Percentiles rank a stretch among this genome's conserved stretches.
Conservation (phyloP, 2,113 vertebrate genomes). For the Podilymbus podiceps region DNA sequence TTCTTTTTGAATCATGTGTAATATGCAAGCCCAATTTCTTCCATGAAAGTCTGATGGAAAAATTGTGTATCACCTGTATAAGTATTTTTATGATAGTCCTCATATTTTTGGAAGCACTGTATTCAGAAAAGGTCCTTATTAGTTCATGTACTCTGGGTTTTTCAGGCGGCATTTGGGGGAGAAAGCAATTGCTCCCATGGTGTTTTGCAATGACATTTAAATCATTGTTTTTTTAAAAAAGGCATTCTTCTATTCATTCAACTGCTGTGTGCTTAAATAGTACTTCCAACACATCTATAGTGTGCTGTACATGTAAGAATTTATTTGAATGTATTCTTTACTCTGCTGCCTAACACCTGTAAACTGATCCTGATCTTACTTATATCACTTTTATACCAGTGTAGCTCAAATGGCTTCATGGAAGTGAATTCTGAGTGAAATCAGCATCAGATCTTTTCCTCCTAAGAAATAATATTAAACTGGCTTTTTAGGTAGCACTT, state of each 20-base stretch:
- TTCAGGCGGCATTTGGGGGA: conserved; percentile 37
- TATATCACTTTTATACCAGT: neutral
- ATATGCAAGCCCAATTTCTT: conserved; percentile 57
- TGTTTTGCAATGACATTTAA: conserved; percentile 22
- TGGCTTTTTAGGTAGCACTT: conserved; percentile 48
- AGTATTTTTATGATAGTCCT: conserved; percentile 24
- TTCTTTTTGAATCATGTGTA: conserved; percentile 77
- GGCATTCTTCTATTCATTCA: neutral
- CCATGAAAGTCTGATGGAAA: conserved; percentile 51
- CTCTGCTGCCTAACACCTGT: neutral
- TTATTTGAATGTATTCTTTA: neutral
- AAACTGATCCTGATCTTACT: conserved; percentile 15
- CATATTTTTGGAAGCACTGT: conserved; percentile 52
- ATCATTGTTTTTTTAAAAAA: neutral
- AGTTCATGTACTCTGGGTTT: conserved; percentile 14
- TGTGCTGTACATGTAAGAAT: neutral
- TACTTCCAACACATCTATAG: neutral
- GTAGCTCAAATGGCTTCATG: neutral
- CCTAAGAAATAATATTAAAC: conserved; percentile 31
- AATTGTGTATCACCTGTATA: conserved; percentile 59
- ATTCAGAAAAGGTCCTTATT: conserved; percentile 35
- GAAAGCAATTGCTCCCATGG: neutral
- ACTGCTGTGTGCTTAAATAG: neutral
- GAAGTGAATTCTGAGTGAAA: neutral
- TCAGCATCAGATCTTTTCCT: neutral